phyloP scores from a whole-genome alignment of 2,888 invertebrate species.

The Nemotelus pantherinus region DNA sequence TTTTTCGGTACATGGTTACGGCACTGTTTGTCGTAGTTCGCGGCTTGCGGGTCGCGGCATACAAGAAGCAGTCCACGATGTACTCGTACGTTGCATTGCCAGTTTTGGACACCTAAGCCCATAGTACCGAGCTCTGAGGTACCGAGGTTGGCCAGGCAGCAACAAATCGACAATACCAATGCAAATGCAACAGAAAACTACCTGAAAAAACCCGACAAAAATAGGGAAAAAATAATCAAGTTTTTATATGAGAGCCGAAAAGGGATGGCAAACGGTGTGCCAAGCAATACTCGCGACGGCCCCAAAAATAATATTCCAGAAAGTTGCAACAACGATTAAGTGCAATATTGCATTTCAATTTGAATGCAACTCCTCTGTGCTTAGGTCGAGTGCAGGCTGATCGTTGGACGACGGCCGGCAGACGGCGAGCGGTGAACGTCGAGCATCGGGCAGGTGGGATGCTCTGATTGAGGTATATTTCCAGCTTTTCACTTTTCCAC shows the following conservation, averaged over 20 bases:
- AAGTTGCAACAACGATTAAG: conserved; percentile 43
- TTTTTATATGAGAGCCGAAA: neutral
- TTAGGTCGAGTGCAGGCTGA: neutral
- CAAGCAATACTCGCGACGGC: neutral
- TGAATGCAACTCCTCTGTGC: conserved; percentile 31
- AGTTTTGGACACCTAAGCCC: conserved; percentile 20
- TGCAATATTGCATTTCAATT: conserved; percentile 43
- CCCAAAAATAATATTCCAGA: conserved; percentile 42
- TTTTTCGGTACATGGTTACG: conserved; percentile 28
- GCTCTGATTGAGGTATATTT: conserved; percentile 32
- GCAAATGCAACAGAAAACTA: conserved; percentile 35
- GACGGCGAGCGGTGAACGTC: conserved; percentile 2
- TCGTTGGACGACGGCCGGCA: neutral
- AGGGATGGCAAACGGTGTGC: conserved; percentile 7
- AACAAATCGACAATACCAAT: conserved; percentile 37
- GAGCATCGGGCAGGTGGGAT: neutral
- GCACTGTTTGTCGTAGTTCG: neutral
- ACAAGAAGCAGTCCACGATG: neutral
- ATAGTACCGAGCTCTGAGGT: conserved; percentile 11
- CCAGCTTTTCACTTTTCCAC: conserved; percentile 32
- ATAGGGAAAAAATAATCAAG: neutral
- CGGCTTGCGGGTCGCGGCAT: neutral
- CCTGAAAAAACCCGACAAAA: conserved; percentile 24
- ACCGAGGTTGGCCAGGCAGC: conserved; percentile 14
- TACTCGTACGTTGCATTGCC: neutral